phyloP scores from a whole-genome alignment of 2,888 invertebrate species.

The Aleiodes alternator region DNA sequence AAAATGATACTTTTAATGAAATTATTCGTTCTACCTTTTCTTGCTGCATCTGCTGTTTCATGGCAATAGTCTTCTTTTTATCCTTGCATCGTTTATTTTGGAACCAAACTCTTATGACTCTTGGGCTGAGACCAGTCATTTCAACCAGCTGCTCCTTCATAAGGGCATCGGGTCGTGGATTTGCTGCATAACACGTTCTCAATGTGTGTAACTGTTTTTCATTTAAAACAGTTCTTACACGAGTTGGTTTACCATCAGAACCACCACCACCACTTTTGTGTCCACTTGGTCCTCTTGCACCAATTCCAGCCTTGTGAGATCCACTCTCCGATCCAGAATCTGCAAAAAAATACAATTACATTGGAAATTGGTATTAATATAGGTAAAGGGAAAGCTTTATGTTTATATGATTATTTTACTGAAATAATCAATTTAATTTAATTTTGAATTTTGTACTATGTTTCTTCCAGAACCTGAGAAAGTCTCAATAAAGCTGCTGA shows the following conservation, averaged over 20 bases:
- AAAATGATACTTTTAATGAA: background rate
- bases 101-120: slow-evolving; percentile 99
- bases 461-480: too few relatives aligned
- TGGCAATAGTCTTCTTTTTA: slow-evolving; percentile 96
- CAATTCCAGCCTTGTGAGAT: slow-evolving; percentile 85
- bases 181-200: slow-evolving; percentile 97
- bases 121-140: slow-evolving; percentile 97
- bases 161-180: slow-evolving; percentile 98
- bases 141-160: slow-evolving; percentile 99
- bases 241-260: slow-evolving; percentile 96
- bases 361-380: background rate
- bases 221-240: slow-evolving; percentile 98
- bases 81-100: slow-evolving; percentile 99
- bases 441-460: too few relatives aligned
- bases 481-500: too few relatives aligned
- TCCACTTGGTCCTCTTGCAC: slow-evolving; percentile 78
- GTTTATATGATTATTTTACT: too few relatives aligned
- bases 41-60: slow-evolving; percentile 98
- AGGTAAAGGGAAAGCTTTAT: too few relatives aligned
- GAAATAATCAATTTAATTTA: too few relatives aligned
- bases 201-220: slow-evolving; percentile 98
- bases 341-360: slow-evolving; percentile 73
- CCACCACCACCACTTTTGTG: slow-evolving; percentile 78
- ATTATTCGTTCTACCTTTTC: slow-evolving; percentile 86
- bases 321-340: slow-evolving; percentile 96